A percentile compares a stretch with the other conserved stretches of the same genome.
Conservation (phyloP, 37 sponge, comb jelly and placozoan species). For the Geodia barretti region DNA sequence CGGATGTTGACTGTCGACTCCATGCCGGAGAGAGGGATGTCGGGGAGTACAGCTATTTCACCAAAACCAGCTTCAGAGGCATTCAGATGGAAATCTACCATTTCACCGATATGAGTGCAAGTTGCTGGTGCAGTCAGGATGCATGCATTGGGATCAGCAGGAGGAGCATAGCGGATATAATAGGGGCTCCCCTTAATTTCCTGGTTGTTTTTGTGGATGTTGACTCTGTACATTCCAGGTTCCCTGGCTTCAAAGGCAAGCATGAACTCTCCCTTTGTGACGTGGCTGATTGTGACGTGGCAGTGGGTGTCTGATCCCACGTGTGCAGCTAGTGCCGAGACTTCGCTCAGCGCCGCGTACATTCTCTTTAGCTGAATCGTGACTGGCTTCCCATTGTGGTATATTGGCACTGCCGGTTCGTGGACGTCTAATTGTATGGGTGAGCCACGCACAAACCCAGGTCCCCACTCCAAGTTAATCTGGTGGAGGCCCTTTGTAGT, state of each 20-base stretch:
- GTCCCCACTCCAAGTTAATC: constrained; percentile 27
- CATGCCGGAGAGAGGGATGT: constrained; percentile 21
- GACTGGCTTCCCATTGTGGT: constrained; percentile 29
- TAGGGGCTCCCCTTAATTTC: constrained; percentile 49
- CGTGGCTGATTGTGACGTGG: constrained; percentile 45
- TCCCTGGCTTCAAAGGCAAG: constrained; percentile 21
- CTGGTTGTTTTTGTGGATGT: not conserved
- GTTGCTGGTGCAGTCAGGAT: constrained; percentile 23
- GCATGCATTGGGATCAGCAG: constrained; percentile 49
- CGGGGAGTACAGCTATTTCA: constrained; percentile 52
- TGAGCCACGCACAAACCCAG: constrained; percentile 26
- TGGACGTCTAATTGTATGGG: constrained; percentile 37
- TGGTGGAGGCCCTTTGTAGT: constrained; percentile 39
- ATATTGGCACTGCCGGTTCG: not conserved
- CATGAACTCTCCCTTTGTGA: constrained; percentile 7
- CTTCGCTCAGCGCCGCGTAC: constrained; percentile 19
- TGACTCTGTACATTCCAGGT: constrained; percentile 37
- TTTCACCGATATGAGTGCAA: constrained; percentile 20
- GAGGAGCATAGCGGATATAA: constrained; percentile 15
- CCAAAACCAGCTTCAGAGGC: constrained; percentile 74
- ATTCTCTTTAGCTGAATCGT: constrained; percentile 6
- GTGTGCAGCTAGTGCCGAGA: constrained; percentile 23
- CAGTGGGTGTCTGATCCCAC: constrained; percentile 3
- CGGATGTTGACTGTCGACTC: not conserved
- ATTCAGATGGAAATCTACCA: constrained; percentile 54